Evolutionary conservation across 2,113 vertebrate species (phyloP).

Genomic region (Pelobates fuscus): DNA sequence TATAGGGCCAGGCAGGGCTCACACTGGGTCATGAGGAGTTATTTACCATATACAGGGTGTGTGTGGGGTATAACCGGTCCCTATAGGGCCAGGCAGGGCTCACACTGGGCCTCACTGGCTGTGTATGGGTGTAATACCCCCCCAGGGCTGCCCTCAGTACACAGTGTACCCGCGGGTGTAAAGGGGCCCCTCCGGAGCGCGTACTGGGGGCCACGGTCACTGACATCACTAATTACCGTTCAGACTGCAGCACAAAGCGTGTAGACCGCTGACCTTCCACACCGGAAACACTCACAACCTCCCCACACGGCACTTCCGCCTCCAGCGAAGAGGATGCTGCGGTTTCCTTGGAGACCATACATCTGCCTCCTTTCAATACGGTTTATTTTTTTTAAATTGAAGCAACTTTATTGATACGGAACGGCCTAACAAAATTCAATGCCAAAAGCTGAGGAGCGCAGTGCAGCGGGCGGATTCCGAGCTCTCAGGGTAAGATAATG

Average conservation of each 20-base stretch:
- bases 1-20: no score
- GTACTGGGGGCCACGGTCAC: not conserved
- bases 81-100: no score
- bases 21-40: no score
- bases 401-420: slow-evolving; percentile 8
- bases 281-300: slow-evolving; percentile 7
- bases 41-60: no score
- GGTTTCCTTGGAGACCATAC: not conserved
- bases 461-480: not conserved
- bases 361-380: not conserved
- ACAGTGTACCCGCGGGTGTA: no score
- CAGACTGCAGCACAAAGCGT: not conserved
- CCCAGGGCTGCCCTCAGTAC: no score
- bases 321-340: not conserved
- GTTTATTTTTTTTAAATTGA: not conserved
- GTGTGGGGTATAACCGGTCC: no score
- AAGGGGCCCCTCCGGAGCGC: no score
- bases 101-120: no score
- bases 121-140: no score
- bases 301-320: not conserved
- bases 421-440: not conserved
- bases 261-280: not conserved
- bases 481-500: no score
- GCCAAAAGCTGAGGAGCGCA: not conserved
- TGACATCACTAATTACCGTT: slow-evolving; percentile 8